These are phyloP conservation scores for Caenorhabditis sp. DNA, from an alignment of 2,888 invertebrate species.

Conservation along the genomic window DNA sequence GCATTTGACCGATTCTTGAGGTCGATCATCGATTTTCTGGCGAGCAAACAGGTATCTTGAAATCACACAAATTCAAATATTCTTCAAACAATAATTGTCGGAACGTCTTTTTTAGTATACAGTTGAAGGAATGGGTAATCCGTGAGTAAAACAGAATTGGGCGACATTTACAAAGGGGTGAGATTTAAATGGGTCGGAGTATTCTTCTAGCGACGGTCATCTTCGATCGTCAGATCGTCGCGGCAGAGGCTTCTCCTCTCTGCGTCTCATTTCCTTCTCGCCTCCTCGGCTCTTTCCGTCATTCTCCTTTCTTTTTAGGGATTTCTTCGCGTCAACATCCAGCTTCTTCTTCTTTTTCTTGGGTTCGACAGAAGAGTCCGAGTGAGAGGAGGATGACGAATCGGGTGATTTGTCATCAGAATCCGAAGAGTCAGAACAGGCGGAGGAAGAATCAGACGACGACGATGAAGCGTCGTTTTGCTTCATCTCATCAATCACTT, in stretches of 20 bases:
- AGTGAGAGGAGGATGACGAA: neutral
- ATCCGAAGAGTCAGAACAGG: neutral
- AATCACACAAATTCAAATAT: no score
- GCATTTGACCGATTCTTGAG: no score
- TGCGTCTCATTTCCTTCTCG: constrained; percentile 8
- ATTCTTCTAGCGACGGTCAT: no score
- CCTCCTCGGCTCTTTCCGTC: neutral
- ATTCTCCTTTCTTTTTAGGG: neutral
- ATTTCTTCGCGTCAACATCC: constrained; percentile 20
- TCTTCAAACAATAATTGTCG: no score
- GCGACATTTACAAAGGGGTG: no score
- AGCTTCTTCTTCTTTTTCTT: constrained; percentile 56
- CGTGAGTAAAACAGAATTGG: no score
- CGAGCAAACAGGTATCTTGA: no score
- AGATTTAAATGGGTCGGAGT: no score
- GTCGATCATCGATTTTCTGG: no score
- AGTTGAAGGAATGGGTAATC: no score
- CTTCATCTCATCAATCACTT: constrained; percentile 55
- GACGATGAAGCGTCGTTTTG: constrained; percentile 51
- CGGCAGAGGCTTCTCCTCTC: constrained; percentile 35
- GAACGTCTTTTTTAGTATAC: no score
- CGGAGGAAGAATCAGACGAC: constrained; percentile 1
- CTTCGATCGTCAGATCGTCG: constrained; percentile 18
- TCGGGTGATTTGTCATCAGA: constrained; percentile 4
- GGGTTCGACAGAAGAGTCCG: constrained; percentile 18